Percentiles rank a stretch among this genome's conserved stretches.
Conservation (phyloP, 2,113 vertebrate genomes). For the Neoarius graeffei region DNA sequence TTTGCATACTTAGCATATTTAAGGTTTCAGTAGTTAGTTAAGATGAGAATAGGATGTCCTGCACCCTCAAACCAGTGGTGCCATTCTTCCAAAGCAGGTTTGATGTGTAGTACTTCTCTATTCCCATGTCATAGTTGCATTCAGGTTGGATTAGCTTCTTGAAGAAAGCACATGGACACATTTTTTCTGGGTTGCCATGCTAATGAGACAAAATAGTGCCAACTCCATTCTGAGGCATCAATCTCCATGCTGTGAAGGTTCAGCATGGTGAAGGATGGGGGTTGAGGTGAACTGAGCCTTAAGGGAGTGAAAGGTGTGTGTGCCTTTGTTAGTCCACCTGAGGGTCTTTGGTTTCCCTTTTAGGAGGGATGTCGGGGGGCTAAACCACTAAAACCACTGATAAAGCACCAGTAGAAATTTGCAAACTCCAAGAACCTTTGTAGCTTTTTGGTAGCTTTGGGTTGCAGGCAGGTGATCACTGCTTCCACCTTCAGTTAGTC, state of each 20-base stretch:
- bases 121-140: background rate
- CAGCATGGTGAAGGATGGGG: background rate
- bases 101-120: background rate
- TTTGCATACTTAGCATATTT: background rate
- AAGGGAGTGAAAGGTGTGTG: background rate
- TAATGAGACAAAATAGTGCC: no score
- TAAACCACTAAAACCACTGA: background rate
- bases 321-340: background rate
- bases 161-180: no score
- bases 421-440: background rate
- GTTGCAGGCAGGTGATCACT: background rate
- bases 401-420: background rate
- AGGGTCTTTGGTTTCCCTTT: background rate
- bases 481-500: background rate
- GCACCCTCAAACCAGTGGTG: background rate
- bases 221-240: background rate
- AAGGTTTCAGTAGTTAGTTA: background rate
- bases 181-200: no score
- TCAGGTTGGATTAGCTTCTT: no score
- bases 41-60: background rate
- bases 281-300: background rate
- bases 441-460: no score
- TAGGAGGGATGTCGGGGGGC: background rate
- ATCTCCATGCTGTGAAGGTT: background rate
- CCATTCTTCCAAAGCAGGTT: background rate